Percentiles rank a stretch among this genome's conserved stretches.
phyloP scores from a whole-genome alignment of 1,140 invertebrate genomes.

The Drosophila quadrilineata region DNA sequence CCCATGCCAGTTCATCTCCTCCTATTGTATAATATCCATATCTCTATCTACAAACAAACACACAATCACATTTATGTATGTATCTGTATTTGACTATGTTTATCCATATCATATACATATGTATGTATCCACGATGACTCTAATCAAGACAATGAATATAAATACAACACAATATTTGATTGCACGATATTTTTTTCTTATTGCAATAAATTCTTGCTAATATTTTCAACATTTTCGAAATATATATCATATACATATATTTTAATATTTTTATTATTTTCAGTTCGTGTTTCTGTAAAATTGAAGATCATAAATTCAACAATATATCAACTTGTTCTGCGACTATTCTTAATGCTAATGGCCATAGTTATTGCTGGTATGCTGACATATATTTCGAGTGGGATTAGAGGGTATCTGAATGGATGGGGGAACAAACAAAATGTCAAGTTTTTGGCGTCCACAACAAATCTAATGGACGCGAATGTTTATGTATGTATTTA shows the following conservation, averaged over 20 bases:
- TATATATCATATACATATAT: slow-evolving; percentile 21
- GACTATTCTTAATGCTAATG: slow-evolving; percentile 46
- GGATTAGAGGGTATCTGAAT: no score
- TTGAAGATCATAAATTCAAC: slow-evolving; percentile 34
- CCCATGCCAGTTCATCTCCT: slow-evolving; percentile 61
- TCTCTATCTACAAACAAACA: slow-evolving; percentile 1
- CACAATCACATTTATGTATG: slow-evolving; percentile 26
- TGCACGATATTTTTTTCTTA: slow-evolving; percentile 43
- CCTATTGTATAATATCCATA: slow-evolving; percentile 70
- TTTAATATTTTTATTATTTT: slow-evolving; percentile 3
- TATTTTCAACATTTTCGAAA: slow-evolving; percentile 40
- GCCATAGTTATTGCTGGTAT: slow-evolving; percentile 10
- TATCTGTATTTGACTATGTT: slow-evolving; percentile 5
- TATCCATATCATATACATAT: slow-evolving; percentile 9
- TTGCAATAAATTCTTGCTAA: slow-evolving; percentile 29
- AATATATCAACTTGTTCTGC: slow-evolving; percentile 20
- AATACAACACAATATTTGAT: slow-evolving; percentile 52
- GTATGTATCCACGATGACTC: slow-evolving; percentile 46
- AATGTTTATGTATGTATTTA: background rate
- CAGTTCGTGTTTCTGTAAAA: slow-evolving; percentile 26
- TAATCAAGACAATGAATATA: slow-evolving; percentile 76
- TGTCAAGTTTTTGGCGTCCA: background rate
- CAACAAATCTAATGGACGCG: background rate
- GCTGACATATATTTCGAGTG: slow-evolving; percentile 56
- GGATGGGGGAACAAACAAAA: background rate